Evolutionary conservation across 2,797 vertebrate genomes (phyloP), one percentile per base, ranked within the genome.

Genomic region (Gymnoscopelus microlampas): DNA sequence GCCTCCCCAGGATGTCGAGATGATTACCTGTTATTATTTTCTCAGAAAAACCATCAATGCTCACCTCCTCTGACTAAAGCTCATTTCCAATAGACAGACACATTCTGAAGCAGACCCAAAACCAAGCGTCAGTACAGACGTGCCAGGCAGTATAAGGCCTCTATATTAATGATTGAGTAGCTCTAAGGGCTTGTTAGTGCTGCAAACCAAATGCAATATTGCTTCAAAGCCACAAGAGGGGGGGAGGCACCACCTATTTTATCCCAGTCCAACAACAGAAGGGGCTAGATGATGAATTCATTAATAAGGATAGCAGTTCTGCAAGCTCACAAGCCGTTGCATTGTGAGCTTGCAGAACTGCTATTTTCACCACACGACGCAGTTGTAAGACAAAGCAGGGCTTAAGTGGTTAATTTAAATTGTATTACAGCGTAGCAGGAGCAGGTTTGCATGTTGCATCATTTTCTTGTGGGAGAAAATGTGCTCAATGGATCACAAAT

Each of bases 191-290:
- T 57, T 14, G 5, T 13, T 29, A 32, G 67, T 56, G 55, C 59
- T 72, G 79, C 75, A 79, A 64, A 80, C 53, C 60, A 74, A 44
- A 69, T 92, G 87, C 73, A 85, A 86, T 89, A 78, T 83, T 90
- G 66, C 78, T 79, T 80, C 70, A 78, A 79, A 75, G 39, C 87
- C 89, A 89, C 91, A 88, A 90, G 84, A 89, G 90, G 87, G 80
- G 83, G 80, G 83, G 82, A 79, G 80, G 82, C 72, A 82, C 77
- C 70, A 81, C 84, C 78, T 82, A 63, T 85, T 91, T 82, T 82
- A 84, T 83, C 80, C 74, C 76, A 73, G 69, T 57, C 59, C 66
- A 69, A 12, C 23, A 47, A 10, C 13, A 4, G 7, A 9, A 15
- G 51, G n/a, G n/a, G 10, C 1, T 11, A 19, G 19, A 24, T 23